phyloP scores from a whole-genome alignment of 2,797 vertebrate species.

The Periophthalmus magnuspinnatus region DNA sequence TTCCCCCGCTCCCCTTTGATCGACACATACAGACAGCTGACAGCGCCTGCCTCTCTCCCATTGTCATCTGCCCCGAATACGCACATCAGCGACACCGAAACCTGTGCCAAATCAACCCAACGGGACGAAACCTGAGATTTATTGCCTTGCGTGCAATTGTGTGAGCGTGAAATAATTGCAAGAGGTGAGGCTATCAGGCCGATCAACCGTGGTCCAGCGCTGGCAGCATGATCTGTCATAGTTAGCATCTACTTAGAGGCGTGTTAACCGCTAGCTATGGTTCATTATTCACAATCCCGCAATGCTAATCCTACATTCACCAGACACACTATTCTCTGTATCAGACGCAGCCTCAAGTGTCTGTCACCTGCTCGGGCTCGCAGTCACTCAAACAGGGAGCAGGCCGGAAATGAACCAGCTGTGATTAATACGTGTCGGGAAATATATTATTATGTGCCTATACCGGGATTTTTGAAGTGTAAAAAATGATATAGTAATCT shows the following conservation, averaged over 20 bases:
- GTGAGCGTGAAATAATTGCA: slow-evolving; percentile 51
- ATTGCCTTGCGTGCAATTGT: slow-evolving; percentile 49
- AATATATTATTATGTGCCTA: slow-evolving; percentile 24
- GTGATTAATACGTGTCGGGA: slow-evolving; percentile 38
- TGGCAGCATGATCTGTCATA: slow-evolving; percentile 67
- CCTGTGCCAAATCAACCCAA: slow-evolving; percentile 44
- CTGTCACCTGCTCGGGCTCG: slow-evolving; percentile 22
- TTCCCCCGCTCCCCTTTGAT: slow-evolving; percentile 11
- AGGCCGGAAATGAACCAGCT: slow-evolving; percentile 42
- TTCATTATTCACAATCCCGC: slow-evolving; percentile 58
- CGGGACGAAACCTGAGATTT: slow-evolving; percentile 57
- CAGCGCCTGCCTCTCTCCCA: slow-evolving; percentile 10
- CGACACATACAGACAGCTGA: slow-evolving; percentile 25
- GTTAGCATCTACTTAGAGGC: slow-evolving; percentile 62
- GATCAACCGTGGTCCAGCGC: slow-evolving; percentile 59
- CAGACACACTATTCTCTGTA: neutral
- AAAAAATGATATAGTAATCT: neutral
- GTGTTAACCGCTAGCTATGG: slow-evolving; percentile 46
- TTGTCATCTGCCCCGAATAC: slow-evolving; percentile 27
- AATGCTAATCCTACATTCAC: slow-evolving; percentile 24
- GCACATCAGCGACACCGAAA: slow-evolving; percentile 41
- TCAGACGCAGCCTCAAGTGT: slow-evolving; percentile 14
- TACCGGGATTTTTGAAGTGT: slow-evolving; percentile 23
- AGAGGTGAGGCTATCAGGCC: slow-evolving; percentile 50
- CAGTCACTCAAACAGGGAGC: slow-evolving; percentile 3